phyloP scores from a whole-genome alignment of 2,113 vertebrate genomes.

The Craseonycteris thonglongyai region DNA sequence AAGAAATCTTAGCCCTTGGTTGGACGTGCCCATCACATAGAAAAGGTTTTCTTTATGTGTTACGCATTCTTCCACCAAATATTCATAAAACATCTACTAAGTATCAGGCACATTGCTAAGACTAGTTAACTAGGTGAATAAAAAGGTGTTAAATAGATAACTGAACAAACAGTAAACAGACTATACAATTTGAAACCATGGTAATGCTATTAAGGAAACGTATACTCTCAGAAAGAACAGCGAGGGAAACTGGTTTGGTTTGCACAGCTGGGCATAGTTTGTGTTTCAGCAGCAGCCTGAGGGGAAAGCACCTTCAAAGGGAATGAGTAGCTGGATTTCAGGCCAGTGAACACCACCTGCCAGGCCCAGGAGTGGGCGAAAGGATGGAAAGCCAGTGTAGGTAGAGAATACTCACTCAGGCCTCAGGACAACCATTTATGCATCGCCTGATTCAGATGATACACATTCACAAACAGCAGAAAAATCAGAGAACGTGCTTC shows the following conservation, averaged over 20 bases:
- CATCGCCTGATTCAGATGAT: not conserved
- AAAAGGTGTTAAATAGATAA: not conserved
- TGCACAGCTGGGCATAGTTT: not conserved
- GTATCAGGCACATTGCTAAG: not conserved
- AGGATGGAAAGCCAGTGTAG: not conserved
- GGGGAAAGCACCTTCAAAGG: not conserved
- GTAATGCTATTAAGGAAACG: not conserved
- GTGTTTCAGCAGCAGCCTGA: not conserved
- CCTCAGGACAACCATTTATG: not conserved
- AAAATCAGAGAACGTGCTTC: not conserved
- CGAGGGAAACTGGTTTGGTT: not conserved
- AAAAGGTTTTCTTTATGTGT: not conserved
- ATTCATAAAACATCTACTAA: not conserved
- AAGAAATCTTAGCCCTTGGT: not conserved
- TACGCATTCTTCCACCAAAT: not conserved
- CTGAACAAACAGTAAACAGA: not conserved
- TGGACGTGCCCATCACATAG: not conserved
- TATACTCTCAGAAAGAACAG: not conserved
- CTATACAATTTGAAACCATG: not conserved
- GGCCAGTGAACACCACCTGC: not conserved
- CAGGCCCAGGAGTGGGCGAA: not conserved
- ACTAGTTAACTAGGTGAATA: not conserved
- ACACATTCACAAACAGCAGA: not conserved
- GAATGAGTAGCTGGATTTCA: not conserved
- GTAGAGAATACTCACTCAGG: not conserved